These are phyloP conservation scores for Trilocha varians DNA, from an alignment of 2,888 invertebrate species.

Conservation along the genomic window DNA sequence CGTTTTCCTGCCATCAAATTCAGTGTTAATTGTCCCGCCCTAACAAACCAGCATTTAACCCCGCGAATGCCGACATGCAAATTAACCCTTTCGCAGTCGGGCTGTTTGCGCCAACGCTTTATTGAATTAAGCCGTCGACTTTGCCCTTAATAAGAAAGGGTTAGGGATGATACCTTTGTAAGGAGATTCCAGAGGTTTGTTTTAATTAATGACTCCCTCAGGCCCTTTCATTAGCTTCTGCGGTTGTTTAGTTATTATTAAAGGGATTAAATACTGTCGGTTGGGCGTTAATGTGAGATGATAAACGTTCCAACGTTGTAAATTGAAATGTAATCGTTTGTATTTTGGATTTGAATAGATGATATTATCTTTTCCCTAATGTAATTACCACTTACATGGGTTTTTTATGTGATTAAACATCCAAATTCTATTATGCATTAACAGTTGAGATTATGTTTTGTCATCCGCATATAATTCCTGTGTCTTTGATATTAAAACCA, in stretches of 20 bases:
- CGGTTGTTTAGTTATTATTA: slow-evolving; percentile 46
- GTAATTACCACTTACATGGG: no score
- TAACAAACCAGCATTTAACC: slow-evolving; percentile 70
- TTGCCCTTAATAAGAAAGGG: slow-evolving; percentile 51
- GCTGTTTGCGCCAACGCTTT: slow-evolving; percentile 61
- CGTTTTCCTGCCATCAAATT: slow-evolving; percentile 44
- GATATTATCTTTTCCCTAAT: no score
- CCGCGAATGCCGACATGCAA: slow-evolving; percentile 65
- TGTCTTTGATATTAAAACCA: no score
- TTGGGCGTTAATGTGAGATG: slow-evolving; percentile 34
- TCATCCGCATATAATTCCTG: no score
- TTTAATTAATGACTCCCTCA: slow-evolving; percentile 63
- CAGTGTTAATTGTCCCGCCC: slow-evolving; percentile 60
- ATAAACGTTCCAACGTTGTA: slow-evolving; percentile 19
- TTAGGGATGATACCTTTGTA: slow-evolving; percentile 64
- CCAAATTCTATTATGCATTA: no score
- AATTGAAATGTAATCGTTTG: neutral
- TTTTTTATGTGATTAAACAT: no score
- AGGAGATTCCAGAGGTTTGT: slow-evolving; percentile 48
- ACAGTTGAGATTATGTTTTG: no score
- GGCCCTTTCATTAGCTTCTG: slow-evolving; percentile 52
- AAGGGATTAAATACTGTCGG: slow-evolving; percentile 39
- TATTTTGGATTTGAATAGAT: no score
- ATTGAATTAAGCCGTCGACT: slow-evolving; percentile 61
- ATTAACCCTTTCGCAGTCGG: slow-evolving; percentile 67